Percentiles rank a stretch among this genome's conserved stretches.
These are phyloP conservation scores for Nephrotoma appendiculata DNA, from an alignment of 2,888 invertebrate genomes.

Conservation along the genomic window DNA sequence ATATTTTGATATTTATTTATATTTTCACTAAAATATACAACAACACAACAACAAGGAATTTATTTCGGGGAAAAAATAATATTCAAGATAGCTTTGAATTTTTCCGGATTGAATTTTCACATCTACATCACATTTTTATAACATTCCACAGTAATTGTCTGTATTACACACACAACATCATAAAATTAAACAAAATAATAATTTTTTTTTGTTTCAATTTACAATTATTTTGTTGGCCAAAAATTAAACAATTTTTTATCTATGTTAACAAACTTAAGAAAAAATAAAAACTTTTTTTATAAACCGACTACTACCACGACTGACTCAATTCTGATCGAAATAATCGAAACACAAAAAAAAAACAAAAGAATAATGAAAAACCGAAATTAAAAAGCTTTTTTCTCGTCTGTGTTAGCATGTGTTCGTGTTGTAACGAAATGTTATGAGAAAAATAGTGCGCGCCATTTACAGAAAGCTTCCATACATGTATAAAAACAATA, in stretches of 20 bases:
- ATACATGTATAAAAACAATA: neutral
- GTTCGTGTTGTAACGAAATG: neutral
- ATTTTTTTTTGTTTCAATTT: neutral
- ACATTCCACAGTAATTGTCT: neutral
- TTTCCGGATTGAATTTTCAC: neutral
- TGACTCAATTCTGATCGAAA: neutral
- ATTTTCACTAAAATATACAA: neutral
- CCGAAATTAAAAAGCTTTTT: neutral
- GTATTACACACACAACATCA: neutral
- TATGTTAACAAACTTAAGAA: neutral
- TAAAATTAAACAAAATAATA: neutral
- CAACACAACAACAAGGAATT: neutral
- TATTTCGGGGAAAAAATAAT: neutral
- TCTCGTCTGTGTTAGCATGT: neutral
- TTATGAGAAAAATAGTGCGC: neutral
- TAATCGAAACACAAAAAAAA: neutral
- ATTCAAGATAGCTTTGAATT: no score
- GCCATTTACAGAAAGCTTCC: neutral
- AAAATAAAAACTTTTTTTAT: neutral
- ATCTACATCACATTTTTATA: neutral
- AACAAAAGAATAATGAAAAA: neutral
- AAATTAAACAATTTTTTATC: neutral
- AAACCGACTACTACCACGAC: neutral
- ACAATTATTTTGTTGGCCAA: neutral
- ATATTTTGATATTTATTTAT: neutral